These are phyloP conservation scores for Platyscapa corneri DNA, from an alignment of 1,140 invertebrate species.

Conservation along the genomic window DNA sequence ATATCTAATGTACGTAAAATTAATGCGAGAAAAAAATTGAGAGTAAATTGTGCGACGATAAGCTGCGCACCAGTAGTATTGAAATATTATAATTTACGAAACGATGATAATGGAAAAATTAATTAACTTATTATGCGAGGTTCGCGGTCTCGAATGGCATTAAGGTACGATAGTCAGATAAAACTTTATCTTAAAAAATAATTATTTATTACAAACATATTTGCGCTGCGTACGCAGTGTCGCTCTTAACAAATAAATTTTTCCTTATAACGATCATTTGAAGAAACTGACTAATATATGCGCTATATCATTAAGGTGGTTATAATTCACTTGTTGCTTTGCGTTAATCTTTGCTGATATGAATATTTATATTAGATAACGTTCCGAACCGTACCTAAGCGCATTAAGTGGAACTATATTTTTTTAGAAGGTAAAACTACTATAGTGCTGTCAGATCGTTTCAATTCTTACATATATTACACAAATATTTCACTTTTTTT, in stretches of 20 bases:
- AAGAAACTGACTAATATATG: background rate
- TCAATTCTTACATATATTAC: background rate
- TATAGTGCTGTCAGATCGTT: background rate
- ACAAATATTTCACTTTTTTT: background rate
- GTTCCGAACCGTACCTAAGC: background rate
- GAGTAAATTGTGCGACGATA: background rate
- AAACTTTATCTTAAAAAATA: background rate
- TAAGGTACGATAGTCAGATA: no score
- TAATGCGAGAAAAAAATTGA: background rate
- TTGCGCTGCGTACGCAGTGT: background rate
- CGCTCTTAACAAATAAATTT: background rate
- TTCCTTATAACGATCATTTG: background rate
- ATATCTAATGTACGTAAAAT: background rate
- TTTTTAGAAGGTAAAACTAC: background rate
- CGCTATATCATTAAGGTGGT: background rate
- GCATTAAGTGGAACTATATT: background rate
- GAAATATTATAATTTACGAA: background rate
- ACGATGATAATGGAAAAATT: background rate
- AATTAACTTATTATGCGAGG: background rate
- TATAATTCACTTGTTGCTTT: constrained; percentile 1
- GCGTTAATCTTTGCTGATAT: background rate
- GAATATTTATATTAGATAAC: constrained; percentile 20
- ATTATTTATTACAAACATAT: background rate
- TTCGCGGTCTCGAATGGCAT: background rate
- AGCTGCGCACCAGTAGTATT: background rate